A percentile compares a stretch with the other conserved stretches of the same genome.
phyloP scores from a whole-genome alignment of 2,888 invertebrate species.

The Eupithecia pulchellata region DNA sequence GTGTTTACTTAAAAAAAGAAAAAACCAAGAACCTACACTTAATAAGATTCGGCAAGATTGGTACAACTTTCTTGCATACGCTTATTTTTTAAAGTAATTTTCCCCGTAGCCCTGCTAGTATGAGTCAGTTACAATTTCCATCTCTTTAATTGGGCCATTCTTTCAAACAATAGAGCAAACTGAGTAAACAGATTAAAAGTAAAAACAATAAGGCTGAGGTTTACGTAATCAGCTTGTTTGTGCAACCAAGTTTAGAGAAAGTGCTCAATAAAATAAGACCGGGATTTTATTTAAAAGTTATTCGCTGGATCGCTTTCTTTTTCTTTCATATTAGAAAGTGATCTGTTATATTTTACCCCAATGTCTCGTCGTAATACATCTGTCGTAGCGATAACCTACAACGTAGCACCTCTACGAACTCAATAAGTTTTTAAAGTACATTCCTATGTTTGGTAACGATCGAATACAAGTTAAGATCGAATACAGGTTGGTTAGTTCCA shows the following conservation, averaged over 20 bases:
- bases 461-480: not conserved
- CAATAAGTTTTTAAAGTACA: not conserved
- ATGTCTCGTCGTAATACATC: not conserved
- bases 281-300: conserved; percentile 16
- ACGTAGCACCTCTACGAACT: conserved; percentile 11
- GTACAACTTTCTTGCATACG: conserved; percentile 8
- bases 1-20: not conserved
- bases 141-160: conserved; percentile 23
- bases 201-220: conserved; percentile 31
- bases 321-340: conserved; percentile 5
- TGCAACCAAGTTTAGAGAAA: conserved; percentile 26
- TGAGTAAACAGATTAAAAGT: conserved; percentile 32
- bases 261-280: conserved; percentile 20
- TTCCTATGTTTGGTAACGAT: too few relatives aligned
- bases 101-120: conserved; percentile 5
- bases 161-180: conserved; percentile 30
- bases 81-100: conserved; percentile 12
- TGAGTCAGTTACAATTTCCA: conserved; percentile 13
- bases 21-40: conserved; percentile 1
- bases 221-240: conserved; percentile 28
- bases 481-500: not conserved
- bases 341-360: not conserved
- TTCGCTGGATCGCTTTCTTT: not conserved
- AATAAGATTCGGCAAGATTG: conserved; percentile 13
- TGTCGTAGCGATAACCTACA: not conserved